A percentile compares a stretch with the other conserved stretches of the same genome.
phyloP scores from a whole-genome alignment of 2,797 vertebrate genomes.

The Corythornis leucogaster region DNA sequence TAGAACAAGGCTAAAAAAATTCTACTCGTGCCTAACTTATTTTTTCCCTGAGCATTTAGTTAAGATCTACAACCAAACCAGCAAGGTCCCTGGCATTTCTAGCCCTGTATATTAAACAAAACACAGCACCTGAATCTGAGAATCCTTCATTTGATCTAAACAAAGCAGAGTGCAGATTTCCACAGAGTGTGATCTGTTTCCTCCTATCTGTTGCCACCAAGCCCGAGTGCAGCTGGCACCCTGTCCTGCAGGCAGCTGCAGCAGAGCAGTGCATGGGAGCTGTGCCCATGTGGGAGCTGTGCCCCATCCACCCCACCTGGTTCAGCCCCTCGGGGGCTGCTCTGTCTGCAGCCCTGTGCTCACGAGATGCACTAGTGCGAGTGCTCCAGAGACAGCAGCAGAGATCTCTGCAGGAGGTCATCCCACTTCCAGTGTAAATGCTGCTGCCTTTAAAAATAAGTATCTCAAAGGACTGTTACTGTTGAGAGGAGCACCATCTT shows the following conservation, averaged over 20 bases:
- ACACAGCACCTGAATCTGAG: not conserved
- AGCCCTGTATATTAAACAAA: not conserved
- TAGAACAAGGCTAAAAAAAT: slow-evolving; percentile 28
- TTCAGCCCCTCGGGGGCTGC: too few relatives aligned
- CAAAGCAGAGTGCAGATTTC: not conserved
- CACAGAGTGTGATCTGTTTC: not conserved
- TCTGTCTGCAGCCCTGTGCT: not conserved
- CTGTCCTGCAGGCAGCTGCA: not conserved
- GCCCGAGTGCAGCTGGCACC: not conserved
- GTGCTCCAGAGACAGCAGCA: not conserved
- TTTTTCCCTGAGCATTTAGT: not conserved
- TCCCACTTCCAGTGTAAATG: not conserved
- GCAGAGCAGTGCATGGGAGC: too few relatives aligned
- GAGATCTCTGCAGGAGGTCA: not conserved
- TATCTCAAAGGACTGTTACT: not conserved
- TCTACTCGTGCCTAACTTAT: not conserved
- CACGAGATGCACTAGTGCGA: not conserved
- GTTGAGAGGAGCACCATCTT: slow-evolving; percentile 16
- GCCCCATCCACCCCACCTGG: too few relatives aligned
- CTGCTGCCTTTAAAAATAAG: not conserved
- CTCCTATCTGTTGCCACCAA: not conserved
- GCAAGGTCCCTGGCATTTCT: not conserved
- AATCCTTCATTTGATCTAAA: not conserved
- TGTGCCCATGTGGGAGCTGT: too few relatives aligned
- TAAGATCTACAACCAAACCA: slow-evolving; percentile 15